These are phyloP conservation scores for Microplitis demolitor DNA, from an alignment of 1,140 invertebrate species.

Conservation along the genomic window DNA sequence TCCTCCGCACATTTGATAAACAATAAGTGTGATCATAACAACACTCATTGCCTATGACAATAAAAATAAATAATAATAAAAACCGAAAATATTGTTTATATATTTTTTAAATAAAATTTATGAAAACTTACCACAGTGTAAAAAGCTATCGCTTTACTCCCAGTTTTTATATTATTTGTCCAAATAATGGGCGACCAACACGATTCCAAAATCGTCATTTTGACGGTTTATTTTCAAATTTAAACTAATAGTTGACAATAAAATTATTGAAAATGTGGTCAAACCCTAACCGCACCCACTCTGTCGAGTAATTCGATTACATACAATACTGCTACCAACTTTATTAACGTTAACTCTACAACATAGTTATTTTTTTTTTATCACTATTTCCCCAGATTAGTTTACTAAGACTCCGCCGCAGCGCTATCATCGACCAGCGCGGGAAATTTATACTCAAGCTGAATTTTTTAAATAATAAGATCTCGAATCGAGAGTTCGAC, in stretches of 20 bases:
- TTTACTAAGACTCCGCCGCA: too few species aligned
- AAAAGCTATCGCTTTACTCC: slow-evolving; percentile 75
- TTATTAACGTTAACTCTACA: background rate
- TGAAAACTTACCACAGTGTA: slow-evolving; percentile 69
- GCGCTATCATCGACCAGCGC: too few species aligned
- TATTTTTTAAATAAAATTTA: background rate
- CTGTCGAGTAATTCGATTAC: background rate
- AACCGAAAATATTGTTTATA: background rate
- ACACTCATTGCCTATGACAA: slow-evolving; percentile 67
- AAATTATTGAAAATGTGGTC: background rate
- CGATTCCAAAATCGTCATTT: slow-evolving; percentile 76
- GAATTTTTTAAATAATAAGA: too few species aligned
- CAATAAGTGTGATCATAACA: slow-evolving; percentile 74
- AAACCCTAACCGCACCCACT: slow-evolving; percentile 20
- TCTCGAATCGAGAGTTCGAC: too few species aligned
- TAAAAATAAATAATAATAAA: slow-evolving; percentile 33
- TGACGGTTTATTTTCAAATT: background rate
- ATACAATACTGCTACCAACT: background rate
- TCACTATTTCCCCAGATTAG: background rate
- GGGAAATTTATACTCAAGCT: too few species aligned
- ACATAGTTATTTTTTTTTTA: too few species aligned
- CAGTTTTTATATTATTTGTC: slow-evolving; percentile 77
- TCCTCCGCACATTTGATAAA: slow-evolving; percentile 79
- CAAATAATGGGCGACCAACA: slow-evolving; percentile 89
- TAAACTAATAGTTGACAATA: background rate